A percentile compares a stretch with the other conserved stretches of the same genome.
Conservation (phyloP, 2,113 vertebrate genomes). For the Nothocercus julius region DNA sequence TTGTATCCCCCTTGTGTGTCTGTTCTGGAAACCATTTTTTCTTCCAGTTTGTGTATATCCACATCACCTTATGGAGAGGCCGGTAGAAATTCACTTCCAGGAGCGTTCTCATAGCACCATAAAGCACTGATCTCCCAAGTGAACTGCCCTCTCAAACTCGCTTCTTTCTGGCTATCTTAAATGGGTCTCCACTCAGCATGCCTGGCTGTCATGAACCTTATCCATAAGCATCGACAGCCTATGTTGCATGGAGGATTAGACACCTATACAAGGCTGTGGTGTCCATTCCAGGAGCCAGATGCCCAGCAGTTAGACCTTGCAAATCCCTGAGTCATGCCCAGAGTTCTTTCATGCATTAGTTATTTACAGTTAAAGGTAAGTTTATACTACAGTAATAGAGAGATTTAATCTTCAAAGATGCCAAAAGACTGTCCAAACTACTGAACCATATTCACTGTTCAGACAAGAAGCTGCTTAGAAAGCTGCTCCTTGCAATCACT, state of each 20-base stretch:
- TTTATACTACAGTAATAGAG: background rate
- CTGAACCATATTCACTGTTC: background rate
- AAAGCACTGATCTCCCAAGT: background rate
- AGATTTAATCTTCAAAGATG: constrained; percentile 22
- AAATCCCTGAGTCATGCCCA: background rate
- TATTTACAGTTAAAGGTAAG: too few species aligned
- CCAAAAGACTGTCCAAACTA: constrained; percentile 6
- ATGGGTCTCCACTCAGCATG: background rate
- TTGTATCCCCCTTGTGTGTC: background rate
- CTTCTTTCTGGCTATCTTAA: background rate
- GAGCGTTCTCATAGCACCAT: background rate
- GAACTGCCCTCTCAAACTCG: background rate
- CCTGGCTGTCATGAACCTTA: background rate
- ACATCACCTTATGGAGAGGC: background rate
- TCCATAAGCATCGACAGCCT: background rate
- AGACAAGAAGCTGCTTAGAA: background rate
- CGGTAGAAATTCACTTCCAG: background rate
- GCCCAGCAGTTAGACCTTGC: background rate
- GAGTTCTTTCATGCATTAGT: constrained; percentile 18
- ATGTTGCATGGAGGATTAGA: background rate
- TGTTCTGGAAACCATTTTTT: background rate
- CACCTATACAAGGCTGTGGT: constrained; percentile 5
- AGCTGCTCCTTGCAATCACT: background rate
- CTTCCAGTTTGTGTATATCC: background rate
- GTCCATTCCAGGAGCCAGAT: constrained; percentile 9